Conservation (phyloP, 2,888 invertebrate genomes). For the Nephrotoma guestfalica region DNA sequence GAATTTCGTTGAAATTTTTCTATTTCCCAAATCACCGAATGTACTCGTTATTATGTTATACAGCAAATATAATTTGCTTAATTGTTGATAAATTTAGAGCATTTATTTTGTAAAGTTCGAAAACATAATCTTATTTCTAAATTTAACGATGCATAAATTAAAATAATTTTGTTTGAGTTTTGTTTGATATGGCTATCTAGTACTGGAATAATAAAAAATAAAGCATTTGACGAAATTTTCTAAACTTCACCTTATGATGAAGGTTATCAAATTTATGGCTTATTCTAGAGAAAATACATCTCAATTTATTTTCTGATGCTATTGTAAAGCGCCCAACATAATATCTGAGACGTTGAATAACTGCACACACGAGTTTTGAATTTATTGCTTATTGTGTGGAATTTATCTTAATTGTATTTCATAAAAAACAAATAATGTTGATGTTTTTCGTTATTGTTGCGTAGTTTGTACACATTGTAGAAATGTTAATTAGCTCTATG, state of each 20-base stretch:
- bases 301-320: background rate
- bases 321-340: background rate
- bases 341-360: background rate
- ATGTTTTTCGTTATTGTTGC: background rate
- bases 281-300: background rate
- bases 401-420: background rate
- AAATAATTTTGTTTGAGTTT: no score
- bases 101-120: no score
- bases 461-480: background rate
- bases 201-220: no score
- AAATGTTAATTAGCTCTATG: background rate
- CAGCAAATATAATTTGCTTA: no score
- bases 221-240: no score
- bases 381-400: background rate
- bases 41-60: no score
- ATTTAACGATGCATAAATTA: no score
- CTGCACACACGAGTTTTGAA: background rate
- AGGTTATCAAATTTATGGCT: background rate
- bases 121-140: no score
- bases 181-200: no score
- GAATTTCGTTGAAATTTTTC: no score
- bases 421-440: background rate
- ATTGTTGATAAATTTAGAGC: no score
- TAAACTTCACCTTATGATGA: background rate
- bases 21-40: no score